Evolutionary conservation across 2,797 vertebrate genomes (phyloP), one percentile per base, ranked within the genome.

Genomic region (Poecilia wingei): DNA sequence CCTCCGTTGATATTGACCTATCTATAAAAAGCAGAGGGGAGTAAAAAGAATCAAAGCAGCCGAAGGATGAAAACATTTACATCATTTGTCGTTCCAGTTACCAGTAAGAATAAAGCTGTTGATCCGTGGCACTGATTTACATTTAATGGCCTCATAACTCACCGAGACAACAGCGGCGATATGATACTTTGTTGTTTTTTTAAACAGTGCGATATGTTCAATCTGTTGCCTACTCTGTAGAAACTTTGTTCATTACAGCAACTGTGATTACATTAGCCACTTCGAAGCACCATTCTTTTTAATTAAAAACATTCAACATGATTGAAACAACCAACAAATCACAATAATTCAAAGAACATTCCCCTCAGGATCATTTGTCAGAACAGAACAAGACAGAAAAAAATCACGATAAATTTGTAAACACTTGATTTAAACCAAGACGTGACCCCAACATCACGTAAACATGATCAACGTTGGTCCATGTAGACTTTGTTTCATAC

Each of bases 391-490:
- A 81, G 85, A 87, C 81, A 66, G 85, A 85, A 92, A 94, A 93
- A 94, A 93, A 87, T 82, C 76, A 91, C 76, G 84, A 76, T 81
- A 84, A 89, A 93, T 93, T 86, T 96, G 94, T 95, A 96, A 96
- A 96, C 95, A 95, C 93, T 94, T 91, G 86, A 86, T 92, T 92
- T 82, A 36, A 86, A 90, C 90, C 81, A 92, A 86, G 82, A 87
- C 88, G 77, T 87, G 90, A 92, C 88, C 86, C 92, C 92, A 88
- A 92, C 84, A 93, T 89, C 86, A 91, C 95, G 95, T 96, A 96
- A 96, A 96, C 96, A 95, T 91, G 84, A 93, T 95, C 93, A 91
- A 94, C 91, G 93, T 94, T 94, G 93, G 85, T 93, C 89, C 88
- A 89, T 93, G 88, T 92, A 87, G 85, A 87, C 66, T 55, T 91